Percentiles rank a stretch among this genome's conserved stretches.
phyloP scores from a whole-genome alignment of 2,888 invertebrate species.

The Parnassius mnemosyne region DNA sequence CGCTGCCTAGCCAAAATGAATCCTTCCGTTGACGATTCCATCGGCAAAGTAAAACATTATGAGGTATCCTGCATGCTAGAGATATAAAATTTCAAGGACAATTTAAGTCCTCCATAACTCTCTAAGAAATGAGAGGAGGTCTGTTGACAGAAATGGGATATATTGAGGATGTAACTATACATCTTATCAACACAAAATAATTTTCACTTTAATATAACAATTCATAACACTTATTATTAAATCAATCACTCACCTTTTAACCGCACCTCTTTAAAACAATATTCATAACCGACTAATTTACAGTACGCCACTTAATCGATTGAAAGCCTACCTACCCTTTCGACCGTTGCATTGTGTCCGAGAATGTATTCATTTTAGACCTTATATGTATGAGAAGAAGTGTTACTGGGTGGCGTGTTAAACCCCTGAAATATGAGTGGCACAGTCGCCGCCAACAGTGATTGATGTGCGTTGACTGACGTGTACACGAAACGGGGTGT shows the following conservation, averaged over 20 bases:
- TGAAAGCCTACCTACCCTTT: slow-evolving; percentile 51
- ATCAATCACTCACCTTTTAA: slow-evolving; percentile 10
- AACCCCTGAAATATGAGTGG: slow-evolving; percentile 71
- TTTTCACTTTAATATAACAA: background rate
- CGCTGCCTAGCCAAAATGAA: no score
- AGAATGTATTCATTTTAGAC: slow-evolving; percentile 36
- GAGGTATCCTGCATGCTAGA: no score
- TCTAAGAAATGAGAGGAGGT: no score
- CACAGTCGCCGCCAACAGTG: slow-evolving; percentile 70
- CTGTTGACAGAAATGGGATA: no score
- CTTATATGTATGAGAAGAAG: slow-evolving; percentile 42
- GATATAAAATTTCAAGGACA: no score
- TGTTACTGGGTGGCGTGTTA: slow-evolving; percentile 31
- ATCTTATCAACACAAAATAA: background rate
- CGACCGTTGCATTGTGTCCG: slow-evolving; percentile 29
- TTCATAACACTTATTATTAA: background rate
- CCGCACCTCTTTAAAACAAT: slow-evolving; percentile 41
- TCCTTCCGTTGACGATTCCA: no score
- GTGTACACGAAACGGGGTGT: slow-evolving; percentile 65
- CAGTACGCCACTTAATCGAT: slow-evolving; percentile 66
- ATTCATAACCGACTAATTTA: slow-evolving; percentile 42
- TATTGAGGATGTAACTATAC: background rate
- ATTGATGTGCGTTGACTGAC: slow-evolving; percentile 76
- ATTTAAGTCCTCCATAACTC: no score
- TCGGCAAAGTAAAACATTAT: no score